Evolutionary conservation across 2,888 invertebrate genomes (phyloP).

Genomic region (Ferrisia virgata): DNA sequence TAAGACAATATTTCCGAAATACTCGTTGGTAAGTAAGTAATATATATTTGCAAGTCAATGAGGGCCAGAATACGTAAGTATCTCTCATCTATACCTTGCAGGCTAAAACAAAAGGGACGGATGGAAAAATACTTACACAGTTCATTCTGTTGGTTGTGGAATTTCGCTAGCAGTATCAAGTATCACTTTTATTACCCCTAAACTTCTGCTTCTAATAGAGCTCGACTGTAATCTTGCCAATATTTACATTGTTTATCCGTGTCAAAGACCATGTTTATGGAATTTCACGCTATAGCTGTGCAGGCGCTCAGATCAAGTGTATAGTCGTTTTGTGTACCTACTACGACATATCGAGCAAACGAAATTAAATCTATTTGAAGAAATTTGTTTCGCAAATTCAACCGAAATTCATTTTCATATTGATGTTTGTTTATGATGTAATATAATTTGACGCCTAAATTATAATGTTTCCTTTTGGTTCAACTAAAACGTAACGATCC

Average conservation of each 20-base stretch:
- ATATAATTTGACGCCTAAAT: constrained; percentile 41
- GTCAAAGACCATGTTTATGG: not conserved
- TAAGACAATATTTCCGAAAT: too few species aligned
- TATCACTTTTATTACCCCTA: not conserved
- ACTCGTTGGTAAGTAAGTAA: too few species aligned
- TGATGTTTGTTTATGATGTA: constrained; percentile 7
- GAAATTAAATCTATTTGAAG: constrained; percentile 17
- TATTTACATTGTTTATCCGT: not conserved
- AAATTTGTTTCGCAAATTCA: not conserved
- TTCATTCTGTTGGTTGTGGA: not conserved
- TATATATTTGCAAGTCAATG: not conserved
- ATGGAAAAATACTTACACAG: not conserved
- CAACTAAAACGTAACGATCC: constrained; percentile 37
- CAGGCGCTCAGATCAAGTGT: too few species aligned
- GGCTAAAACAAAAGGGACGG: not conserved
- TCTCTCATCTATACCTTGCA: too few species aligned
- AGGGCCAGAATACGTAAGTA: not conserved
- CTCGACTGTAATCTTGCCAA: not conserved
- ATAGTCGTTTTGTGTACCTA: not conserved
- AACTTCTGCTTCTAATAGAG: not conserved
- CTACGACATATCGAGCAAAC: not conserved
- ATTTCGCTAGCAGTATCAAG: not conserved
- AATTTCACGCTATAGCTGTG: not conserved
- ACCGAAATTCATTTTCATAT: not conserved
- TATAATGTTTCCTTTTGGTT: constrained; percentile 39